Percentiles rank a stretch among this genome's conserved stretches.
These are phyloP conservation scores for Eupithecia pulchellata DNA, from an alignment of 2,888 invertebrate species.

Conservation along the genomic window DNA sequence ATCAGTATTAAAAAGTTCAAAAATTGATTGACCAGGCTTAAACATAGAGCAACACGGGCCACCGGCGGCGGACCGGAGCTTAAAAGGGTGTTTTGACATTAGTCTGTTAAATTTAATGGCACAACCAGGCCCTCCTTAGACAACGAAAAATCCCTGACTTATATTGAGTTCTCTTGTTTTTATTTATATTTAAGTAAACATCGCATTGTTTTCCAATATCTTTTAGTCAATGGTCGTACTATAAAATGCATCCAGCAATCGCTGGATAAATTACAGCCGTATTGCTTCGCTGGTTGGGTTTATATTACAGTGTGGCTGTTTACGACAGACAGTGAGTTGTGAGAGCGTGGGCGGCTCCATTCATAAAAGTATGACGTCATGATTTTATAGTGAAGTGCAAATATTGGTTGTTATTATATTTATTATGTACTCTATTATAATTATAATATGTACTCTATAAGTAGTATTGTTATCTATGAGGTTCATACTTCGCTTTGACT, in stretches of 20 bases:
- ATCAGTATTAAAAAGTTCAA: too few relatives aligned
- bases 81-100: too few relatives aligned
- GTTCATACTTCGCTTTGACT: neutral
- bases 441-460: too few relatives aligned
- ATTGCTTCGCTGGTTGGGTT: neutral
- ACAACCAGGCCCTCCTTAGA: too few relatives aligned
- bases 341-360: slow-evolving; percentile 23
- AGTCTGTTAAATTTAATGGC: too few relatives aligned
- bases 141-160: too few relatives aligned
- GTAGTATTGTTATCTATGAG: slow-evolving; percentile 1
- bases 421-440: neutral
- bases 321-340: slow-evolving; percentile 20
- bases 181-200: neutral
- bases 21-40: too few relatives aligned
- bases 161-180: too few relatives aligned
- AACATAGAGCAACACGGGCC: too few relatives aligned
- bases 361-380: slow-evolving; percentile 31
- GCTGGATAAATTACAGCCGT: slow-evolving; percentile 13
- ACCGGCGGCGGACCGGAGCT: too few relatives aligned
- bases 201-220: slow-evolving; percentile 9
- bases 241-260: slow-evolving; percentile 16
- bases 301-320: neutral
- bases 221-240: slow-evolving; percentile 24
- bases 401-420: slow-evolving; percentile 12
- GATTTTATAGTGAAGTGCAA: slow-evolving; percentile 5